Evolutionary conservation across 2,113 vertebrate genomes (phyloP), one percentile per base, ranked within the genome.

Genomic region (Castor canadensis): DNA sequence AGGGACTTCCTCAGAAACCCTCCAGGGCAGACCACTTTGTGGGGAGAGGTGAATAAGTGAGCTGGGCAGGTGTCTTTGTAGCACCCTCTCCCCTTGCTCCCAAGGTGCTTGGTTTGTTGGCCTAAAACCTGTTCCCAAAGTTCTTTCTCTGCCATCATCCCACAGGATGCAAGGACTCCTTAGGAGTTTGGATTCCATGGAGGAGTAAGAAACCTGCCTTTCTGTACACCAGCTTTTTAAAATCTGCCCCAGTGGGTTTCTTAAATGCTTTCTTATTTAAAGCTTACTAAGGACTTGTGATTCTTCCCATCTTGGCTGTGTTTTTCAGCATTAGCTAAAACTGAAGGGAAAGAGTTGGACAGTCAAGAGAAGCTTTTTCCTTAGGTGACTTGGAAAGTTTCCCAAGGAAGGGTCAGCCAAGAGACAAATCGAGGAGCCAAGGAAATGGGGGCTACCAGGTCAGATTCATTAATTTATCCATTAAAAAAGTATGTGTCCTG

Each of bases 301-400:
- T 72, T 84, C 45, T 87, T 1, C 19, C 69, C 20, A 0, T 22
- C 69, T 80, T 72, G 38, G 60, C 17, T 3, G 0, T 38, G 73
- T 20, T 96, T 86, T 83, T 87, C 60, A 95, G 56, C 40, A 30
- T 73, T 58, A 76, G 73, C 62, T 77, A 77, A 83, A 87, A 69
- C 49, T 28, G 75, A 77, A 81, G 62, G 54, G 66, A n/a, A 45
- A 81, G 49, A 89, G 60, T 15, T 71, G 43, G 76, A 73, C 58
- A 62, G 32, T 79, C 72, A 45, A 93, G 73, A 90, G 88, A 96
- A 95, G 58, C 62, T 91, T 72, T 90, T 89, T 71, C 69, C 19
- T 75, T 83, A 26, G 24, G 28, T 76, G 43, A 72, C 62, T 71
- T 17, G 52, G 62, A 32, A 80, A 54, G 56, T 52, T 88, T 92